These are phyloP conservation scores for Mormyrus hasselquistii DNA, from an alignment of 2,797 vertebrate genomes.

Conservation along the genomic window DNA sequence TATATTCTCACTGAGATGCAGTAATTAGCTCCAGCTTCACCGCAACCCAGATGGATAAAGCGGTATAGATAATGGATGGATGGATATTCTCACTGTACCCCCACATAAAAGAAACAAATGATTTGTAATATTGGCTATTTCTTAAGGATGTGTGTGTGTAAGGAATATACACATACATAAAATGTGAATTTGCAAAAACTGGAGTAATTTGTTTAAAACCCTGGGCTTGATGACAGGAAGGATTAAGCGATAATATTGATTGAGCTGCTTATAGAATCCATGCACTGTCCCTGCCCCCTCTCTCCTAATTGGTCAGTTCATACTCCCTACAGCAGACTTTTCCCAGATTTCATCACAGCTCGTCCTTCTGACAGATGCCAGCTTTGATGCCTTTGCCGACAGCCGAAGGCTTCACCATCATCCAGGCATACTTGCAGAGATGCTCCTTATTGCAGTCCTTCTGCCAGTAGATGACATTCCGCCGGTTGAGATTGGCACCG, in stretches of 20 bases:
- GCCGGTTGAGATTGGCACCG: conserved; percentile 74
- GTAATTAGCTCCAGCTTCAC: too few relatives aligned
- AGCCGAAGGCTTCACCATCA: conserved; percentile 71
- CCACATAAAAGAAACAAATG: neutral
- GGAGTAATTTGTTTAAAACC: neutral
- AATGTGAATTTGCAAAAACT: neutral
- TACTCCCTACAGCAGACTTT: neutral
- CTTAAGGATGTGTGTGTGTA: neutral
- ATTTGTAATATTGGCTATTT: neutral
- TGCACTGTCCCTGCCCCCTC: neutral
- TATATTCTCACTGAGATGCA: neutral
- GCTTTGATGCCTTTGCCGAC: conserved; percentile 47
- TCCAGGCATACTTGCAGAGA: conserved; percentile 75
- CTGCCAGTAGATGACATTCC: conserved; percentile 78
- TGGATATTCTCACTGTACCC: neutral
- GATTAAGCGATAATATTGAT: neutral
- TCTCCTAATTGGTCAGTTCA: neutral
- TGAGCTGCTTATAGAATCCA: neutral
- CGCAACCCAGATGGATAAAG: too few relatives aligned
- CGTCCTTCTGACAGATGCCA: conserved; percentile 56
- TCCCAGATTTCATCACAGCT: conserved; percentile 50
- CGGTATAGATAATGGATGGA: too few relatives aligned
- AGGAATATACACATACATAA: neutral
- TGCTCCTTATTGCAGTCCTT: conserved; percentile 73
- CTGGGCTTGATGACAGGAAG: neutral